Evolutionary conservation across 2,888 invertebrate species (phyloP), one percentile per base, ranked within the genome.

Genomic region (Tetropium fuscum): DNA sequence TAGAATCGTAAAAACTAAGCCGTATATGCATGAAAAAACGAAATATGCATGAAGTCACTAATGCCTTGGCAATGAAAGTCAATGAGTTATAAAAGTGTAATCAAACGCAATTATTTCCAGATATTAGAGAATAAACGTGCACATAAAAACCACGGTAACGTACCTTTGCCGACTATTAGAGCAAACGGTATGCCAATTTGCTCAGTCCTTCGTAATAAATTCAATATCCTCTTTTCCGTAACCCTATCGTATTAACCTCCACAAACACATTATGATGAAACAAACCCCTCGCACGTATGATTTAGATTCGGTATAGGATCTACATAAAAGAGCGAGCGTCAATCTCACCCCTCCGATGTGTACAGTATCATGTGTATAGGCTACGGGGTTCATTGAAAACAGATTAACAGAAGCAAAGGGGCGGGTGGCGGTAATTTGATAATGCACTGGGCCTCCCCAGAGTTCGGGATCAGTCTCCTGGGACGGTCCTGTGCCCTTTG

Each of bases 361-460:
- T 75, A 75, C 73, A 72, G 77, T 78, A 78, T 78, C 78, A 78
- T 78, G 75, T 75, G 76, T 72, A 72, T 69, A 69, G 63, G 55
- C 48, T 51, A 71, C 72, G 74, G 77, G 78, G 76, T 80, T 79
- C 81, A 82, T 82, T 81, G 82, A 81, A 81, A 82, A 82, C 80
- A 81, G 81, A 82, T 82, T 82, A 81, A 80, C 80, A 74, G 76
- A 77, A 80, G 76, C 75, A 70, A 58, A 71, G 76, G 78, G 81
- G 79, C 78, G 80, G 80, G 76, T 75, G 79, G 80, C 78, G 81
- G 81, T 82, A 82, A 82, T 82, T 82, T 82, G 82, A 82, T 82
- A 82, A 82, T 82, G 81, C 81, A 80, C 78, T 71, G 74, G 70
- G 67, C 68, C 65, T 73, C 76, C 78, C 76, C 64, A 54, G 69